phyloP scores from a whole-genome alignment of 2,888 invertebrate genomes.

The Selenia dentaria region DNA sequence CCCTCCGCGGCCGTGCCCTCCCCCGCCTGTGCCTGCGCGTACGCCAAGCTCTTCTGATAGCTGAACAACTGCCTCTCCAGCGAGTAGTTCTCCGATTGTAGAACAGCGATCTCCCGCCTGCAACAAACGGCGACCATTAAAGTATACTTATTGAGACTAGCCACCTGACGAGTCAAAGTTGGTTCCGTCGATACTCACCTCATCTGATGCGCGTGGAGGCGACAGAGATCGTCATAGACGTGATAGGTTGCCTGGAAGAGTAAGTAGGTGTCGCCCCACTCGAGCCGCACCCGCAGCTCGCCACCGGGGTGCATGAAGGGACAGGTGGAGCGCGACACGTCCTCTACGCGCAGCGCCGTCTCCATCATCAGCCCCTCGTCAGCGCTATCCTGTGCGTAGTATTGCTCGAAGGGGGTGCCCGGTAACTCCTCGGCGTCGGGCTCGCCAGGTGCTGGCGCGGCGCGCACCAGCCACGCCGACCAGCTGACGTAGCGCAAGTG shows the following conservation, averaged over 20 bases:
- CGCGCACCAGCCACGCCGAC: constrained; percentile 87
- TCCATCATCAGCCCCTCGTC: constrained; percentile 94
- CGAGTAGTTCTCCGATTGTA: constrained; percentile 93
- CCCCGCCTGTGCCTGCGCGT: constrained; percentile 87
- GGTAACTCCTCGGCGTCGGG: constrained; percentile 88
- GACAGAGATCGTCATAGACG: constrained; percentile 92
- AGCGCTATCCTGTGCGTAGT: constrained; percentile 91
- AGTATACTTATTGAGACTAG: background rate
- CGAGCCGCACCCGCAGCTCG: constrained; percentile 90
- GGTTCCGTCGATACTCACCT: constrained; percentile 75
- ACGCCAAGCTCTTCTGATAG: constrained; percentile 92
- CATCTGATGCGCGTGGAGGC: constrained; percentile 93
- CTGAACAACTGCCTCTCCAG: constrained; percentile 92
- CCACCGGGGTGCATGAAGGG: constrained; percentile 89
- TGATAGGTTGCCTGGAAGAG: constrained; percentile 93
- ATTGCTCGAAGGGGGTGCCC: constrained; percentile 90
- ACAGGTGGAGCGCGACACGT: constrained; percentile 87
- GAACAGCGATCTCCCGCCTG: constrained; percentile 90
- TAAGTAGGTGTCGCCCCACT: constrained; percentile 93
- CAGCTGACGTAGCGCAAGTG: constrained; percentile 89
- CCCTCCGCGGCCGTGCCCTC: constrained; percentile 70
- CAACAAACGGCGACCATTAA: constrained; percentile 38
- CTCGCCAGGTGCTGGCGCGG: constrained; percentile 81
- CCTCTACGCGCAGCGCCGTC: constrained; percentile 89
- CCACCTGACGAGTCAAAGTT: background rate